Evolutionary conservation across 2,113 vertebrate species (phyloP).

Genomic region (Pipra filicauda): DNA sequence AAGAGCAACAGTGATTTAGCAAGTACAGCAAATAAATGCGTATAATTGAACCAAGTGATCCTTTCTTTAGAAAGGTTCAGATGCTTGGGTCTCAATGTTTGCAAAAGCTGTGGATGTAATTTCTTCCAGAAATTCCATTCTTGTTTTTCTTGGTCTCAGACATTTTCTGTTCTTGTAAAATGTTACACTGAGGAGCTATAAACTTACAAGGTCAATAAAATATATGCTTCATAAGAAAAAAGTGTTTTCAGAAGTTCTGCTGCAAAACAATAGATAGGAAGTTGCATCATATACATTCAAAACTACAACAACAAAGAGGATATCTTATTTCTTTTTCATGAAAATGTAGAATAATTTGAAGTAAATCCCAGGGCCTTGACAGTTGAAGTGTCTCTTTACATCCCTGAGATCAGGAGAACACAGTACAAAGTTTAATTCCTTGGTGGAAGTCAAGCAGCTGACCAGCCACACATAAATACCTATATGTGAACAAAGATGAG

Average conservation of each 20-base stretch:
- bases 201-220: not conserved
- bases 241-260: not conserved
- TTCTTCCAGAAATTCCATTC: not conserved
- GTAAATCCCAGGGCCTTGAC: not conserved
- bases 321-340: not conserved
- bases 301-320: not conserved
- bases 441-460: not conserved
- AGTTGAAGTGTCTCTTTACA: not conserved
- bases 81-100: not conserved
- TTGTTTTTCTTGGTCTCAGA: not conserved
- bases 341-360: not conserved
- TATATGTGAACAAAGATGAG: not conserved
- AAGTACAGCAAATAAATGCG: not conserved
- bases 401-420: not conserved
- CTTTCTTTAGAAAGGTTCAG: not conserved
- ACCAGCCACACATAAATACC: fast-evolving
- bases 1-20: not conserved
- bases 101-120: not conserved
- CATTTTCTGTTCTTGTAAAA: not conserved
- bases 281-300: not conserved
- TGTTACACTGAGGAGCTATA: not conserved
- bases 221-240: not conserved
- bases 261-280: not conserved
- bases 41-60: not conserved
- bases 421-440: not conserved